Base-by-base conservation (phyloP, 2,888 invertebrate genomes). In the Esperia sulphurella region DNA sequence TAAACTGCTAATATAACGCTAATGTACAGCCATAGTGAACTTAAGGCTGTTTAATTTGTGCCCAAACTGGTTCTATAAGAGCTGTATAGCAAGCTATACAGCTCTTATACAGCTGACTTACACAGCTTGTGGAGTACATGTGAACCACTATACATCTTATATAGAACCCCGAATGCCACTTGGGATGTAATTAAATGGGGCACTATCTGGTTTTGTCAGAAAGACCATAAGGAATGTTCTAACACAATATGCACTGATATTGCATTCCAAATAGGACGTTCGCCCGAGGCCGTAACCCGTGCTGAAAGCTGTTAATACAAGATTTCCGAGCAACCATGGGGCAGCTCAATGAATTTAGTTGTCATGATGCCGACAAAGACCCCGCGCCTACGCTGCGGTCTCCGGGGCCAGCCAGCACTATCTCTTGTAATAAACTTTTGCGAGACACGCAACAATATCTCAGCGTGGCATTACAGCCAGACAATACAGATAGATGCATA, bases 361-460 rank as follows among this genome's bases (percentile, higher is more conserved):
- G 69, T 74, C 68, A 63, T 53, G 62, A 45, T 49, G 61, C 75
- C 71, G 68, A 72, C 75, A 75, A 75, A 75, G 69, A 48, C 52
- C 53, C 50, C 51, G 55, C 52, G 61, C 65, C 67, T 65, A 67
- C 39, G 39, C 39, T 14, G 39, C 55, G 64, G 69, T 63, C 49
- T 45, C 47, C 47, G 38, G 50, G 46, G 53, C 55, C 54, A 49
- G 55, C 35, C 9, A 31, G 46, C 48, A 50, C 42, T 54, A 48
- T 45, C 47, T 39, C 52, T 57, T 53, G 54, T 58, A 63, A 68
- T 69, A 69, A 61, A 65, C 61, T 49, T 35, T 28, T 41, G 52
- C 54, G 61, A 61, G 65, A 58, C 65, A 59, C 48, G 58, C 58
- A 54, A 41, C 52, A 50, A 57, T 63, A 63, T 58, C 58, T 61